Base-by-base conservation (phyloP, 2,888 invertebrate species). In the Euplexia lucipara region DNA sequence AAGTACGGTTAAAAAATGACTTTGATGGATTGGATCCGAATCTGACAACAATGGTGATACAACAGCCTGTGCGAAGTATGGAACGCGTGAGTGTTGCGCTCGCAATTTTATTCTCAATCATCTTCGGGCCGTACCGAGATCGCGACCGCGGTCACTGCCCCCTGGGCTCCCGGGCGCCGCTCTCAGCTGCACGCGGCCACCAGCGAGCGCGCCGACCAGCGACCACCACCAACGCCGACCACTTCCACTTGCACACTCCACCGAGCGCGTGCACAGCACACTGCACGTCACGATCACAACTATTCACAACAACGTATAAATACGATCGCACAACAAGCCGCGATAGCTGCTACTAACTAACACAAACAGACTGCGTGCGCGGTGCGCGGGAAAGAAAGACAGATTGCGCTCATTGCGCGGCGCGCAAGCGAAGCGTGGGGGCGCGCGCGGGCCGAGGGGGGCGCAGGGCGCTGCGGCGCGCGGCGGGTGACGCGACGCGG, bases 101-200 rank as follows among this genome's bases (percentile, higher is more conserved):
- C 65, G 75, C 67, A 26, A 26, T 26, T n/a, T n/a, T n/a, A n/a
- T n/a, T 42, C 20, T 7, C 42, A 60, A 71, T 75, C 81, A 75
- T 83, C 81, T 80, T 77, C 52, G 59, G 63, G 61, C 75, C 82
- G 81, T 86, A 85, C 84, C 86, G 81, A 81, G 90, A 83, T 88
- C 83, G 84, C 81, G 86, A 66, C 80, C 66, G 86, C 89, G 91
- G 92, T 92, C 91, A 90, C 79, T 87, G 92, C 86, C 88, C 91
- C 84, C 86, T 79, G 45, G n/a, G 79, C 74, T 78, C 71, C 74
- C 79, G 75, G 70, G 57, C 69, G 53, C 66, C 56, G 60, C 59
- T 58, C 69, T 35, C 39, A n/a, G 37, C 59, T 60, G 49, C 51
- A 56, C 37, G 42, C 56, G n/a, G 41, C 22, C 18, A 20, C 47